Evolutionary conservation across 2,113 vertebrate species (phyloP), one percentile per base, ranked within the genome.

Genomic region (Reinhardtius hippoglossoides): DNA sequence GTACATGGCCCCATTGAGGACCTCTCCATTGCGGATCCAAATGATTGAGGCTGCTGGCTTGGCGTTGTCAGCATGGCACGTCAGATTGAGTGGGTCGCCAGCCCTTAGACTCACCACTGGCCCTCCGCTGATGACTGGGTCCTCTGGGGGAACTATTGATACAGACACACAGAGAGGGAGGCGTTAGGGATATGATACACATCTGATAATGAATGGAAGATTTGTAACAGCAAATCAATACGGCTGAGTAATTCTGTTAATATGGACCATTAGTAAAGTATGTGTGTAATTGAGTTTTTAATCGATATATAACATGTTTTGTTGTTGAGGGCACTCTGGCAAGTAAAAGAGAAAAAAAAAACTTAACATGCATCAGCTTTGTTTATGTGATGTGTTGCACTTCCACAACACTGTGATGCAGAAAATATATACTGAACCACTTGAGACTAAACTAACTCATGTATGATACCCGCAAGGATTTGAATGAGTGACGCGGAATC

Each of bases 41-140:
- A 97, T 94, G 92, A 99, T 99, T 59, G 97, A 97, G 37, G 98
- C 98, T 0, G 97, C 97, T 0, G 98, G 98, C 83, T 99, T 99
- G 92, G 98, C 98, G 0, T 98, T 99, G 93, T 99, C 96, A 0
- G 98, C 97, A 0, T 97, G 98, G 90, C 98, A 99, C 58, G 98
- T 99, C 86, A 99, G 90, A 92, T 99, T 99, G 83, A 99, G 95
- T 4, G 96, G 96, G 80, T 99, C 97, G 3, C 98, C 98, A 0
- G 98, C 97, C 55, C 97, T 92, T 46, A 99, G 94, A 88, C 97
- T 99, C 89, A 99, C 96, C 87, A 98, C 92, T 0, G 98, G 97
- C 0, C 97, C 98, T 35, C 97, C 97, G 18, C 95, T 91, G 82
- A 99, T 99, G 78, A 99, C 89, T 0, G 98, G 98, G 74, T 99